Percentiles rank a stretch among this genome's conserved stretches.
Conservation (phyloP, 2,797 vertebrate species). For the Tangara arthus region DNA sequence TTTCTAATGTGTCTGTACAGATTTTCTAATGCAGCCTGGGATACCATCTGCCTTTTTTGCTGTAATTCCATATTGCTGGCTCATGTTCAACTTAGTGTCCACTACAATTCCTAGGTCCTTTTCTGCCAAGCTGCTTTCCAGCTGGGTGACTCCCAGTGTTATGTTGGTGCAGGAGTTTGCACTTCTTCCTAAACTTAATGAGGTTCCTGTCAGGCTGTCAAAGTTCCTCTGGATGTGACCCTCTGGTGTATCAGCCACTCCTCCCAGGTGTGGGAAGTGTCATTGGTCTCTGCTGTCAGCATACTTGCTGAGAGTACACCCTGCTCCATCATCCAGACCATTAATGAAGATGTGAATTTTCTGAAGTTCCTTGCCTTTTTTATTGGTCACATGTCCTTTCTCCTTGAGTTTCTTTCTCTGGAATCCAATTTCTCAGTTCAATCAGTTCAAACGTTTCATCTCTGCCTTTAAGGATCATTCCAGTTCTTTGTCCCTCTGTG, state of each 20-base stretch:
- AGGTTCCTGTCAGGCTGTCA: neutral
- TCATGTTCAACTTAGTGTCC: neutral
- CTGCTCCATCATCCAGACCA: neutral
- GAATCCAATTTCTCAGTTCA: neutral
- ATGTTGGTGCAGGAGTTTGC: neutral
- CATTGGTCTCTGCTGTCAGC: neutral
- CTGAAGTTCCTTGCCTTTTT: neutral
- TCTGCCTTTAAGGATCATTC: neutral
- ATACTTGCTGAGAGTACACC: neutral
- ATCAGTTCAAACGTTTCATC: neutral
- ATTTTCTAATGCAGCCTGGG: neutral
- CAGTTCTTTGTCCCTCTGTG: neutral
- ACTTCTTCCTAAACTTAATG: neutral
- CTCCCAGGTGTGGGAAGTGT: neutral
- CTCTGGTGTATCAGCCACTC: neutral
- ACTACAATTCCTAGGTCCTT: neutral
- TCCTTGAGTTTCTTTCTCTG: neutral
- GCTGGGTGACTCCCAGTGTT: neutral
- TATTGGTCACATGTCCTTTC: neutral
- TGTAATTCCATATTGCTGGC: neutral
- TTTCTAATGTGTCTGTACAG: neutral
- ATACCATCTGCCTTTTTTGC: neutral
- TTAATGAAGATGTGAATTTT: neutral
- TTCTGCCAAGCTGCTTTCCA: slow-evolving; percentile 2
- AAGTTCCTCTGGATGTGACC: neutral